These are phyloP conservation scores for Lapara coniferarum DNA, from an alignment of 2,888 invertebrate species.

Conservation along the genomic window DNA sequence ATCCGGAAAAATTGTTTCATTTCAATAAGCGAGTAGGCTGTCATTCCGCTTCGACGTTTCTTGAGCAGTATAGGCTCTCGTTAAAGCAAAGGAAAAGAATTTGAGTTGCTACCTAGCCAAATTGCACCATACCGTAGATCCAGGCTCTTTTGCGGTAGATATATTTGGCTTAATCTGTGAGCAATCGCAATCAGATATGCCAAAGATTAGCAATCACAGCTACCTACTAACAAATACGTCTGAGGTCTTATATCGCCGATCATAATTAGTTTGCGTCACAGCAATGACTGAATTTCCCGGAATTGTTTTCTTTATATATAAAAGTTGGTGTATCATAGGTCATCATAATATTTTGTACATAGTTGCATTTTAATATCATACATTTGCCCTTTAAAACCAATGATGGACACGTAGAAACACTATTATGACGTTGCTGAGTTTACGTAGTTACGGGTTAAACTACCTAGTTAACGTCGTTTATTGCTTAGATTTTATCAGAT, in stretches of 20 bases:
- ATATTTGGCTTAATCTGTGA: constrained; percentile 38
- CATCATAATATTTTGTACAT: not conserved
- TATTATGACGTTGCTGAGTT: no score
- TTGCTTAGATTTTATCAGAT: no score
- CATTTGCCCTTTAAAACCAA: not conserved
- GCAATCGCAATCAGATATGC: constrained; percentile 45
- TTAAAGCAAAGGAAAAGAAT: not conserved
- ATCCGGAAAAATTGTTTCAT: no score
- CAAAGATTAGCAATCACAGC: constrained; percentile 46
- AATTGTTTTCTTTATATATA: constrained; percentile 45
- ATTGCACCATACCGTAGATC: constrained; percentile 23
- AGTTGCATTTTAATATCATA: not conserved
- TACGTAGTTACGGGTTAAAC: no score
- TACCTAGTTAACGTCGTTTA: no score
- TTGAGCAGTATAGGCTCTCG: no score
- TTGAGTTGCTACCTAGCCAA: not conserved
- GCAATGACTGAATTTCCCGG: constrained; percentile 46
- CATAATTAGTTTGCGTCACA: constrained; percentile 61
- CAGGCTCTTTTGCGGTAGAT: constrained; percentile 39
- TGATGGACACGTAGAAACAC: constrained; percentile 6
- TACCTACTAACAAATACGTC: constrained; percentile 46
- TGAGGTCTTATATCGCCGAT: constrained; percentile 50
- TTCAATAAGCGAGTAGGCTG: no score
- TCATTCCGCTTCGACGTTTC: no score
- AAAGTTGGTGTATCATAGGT: constrained; percentile 21